Conservation (phyloP, 2,888 invertebrate genomes). For the Metallyticus violacea region DNA sequence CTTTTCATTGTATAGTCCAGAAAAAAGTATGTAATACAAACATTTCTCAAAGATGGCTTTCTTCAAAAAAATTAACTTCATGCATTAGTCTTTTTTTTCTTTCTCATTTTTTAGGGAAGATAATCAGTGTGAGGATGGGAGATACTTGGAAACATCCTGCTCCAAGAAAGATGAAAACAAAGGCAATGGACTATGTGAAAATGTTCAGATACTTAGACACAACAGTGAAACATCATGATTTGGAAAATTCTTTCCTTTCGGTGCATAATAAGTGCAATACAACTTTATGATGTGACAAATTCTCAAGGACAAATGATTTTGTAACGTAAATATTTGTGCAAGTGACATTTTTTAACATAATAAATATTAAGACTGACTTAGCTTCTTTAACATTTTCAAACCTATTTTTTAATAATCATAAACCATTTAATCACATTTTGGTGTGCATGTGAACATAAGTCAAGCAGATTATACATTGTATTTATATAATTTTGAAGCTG, state of each 20-base stretch:
- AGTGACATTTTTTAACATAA: neutral
- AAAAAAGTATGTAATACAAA: no score
- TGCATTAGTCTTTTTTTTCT: neutral
- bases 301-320: neutral
- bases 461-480: no score
- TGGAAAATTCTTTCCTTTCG: neutral
- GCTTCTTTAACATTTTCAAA: neutral
- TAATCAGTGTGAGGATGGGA: neutral
- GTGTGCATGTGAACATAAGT: no score
- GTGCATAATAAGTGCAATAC: neutral
- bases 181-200: neutral
- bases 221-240: neutral
- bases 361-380: neutral
- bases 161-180: neutral
- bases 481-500: no score
- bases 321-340: neutral
- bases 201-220: neutral
- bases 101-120: neutral
- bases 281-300: neutral
- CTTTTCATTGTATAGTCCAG: no score
- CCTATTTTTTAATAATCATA: neutral
- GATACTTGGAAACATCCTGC: neutral
- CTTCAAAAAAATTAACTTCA: no score
- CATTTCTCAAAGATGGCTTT: no score
- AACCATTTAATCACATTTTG: neutral